These are phyloP conservation scores for Galaxias olidus DNA, from an alignment of 2,797 vertebrate species.

Conservation along the genomic window DNA sequence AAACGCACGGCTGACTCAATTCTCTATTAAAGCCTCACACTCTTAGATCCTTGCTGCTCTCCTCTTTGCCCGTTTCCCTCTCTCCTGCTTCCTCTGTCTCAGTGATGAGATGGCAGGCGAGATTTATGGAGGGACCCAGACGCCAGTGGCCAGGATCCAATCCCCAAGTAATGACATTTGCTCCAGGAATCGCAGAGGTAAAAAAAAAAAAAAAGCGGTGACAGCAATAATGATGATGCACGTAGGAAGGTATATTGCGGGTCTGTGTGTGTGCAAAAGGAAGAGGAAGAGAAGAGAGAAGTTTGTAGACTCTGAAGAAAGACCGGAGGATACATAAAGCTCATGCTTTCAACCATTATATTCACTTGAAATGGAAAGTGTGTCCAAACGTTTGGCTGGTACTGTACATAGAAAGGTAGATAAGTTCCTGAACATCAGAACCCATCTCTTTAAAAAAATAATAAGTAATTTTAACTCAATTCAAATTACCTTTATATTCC, in stretches of 20 bases:
- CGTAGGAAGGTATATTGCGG: neutral
- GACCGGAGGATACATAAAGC: too few relatives aligned
- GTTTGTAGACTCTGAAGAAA: too few relatives aligned
- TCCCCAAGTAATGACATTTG: conserved; percentile 36
- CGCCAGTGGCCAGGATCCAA: conserved; percentile 45
- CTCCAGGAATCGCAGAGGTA: conserved; percentile 19
- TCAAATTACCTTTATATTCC: neutral
- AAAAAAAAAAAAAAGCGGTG: conserved; percentile 8
- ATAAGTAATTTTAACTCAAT: too few relatives aligned
- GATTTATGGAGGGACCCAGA: conserved; percentile 43
- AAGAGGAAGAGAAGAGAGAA: too few relatives aligned
- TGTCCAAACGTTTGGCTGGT: too few relatives aligned
- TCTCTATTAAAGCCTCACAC: conserved; percentile 38
- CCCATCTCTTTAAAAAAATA: too few relatives aligned
- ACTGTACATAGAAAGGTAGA: too few relatives aligned
- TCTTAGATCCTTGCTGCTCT: conserved; percentile 2
- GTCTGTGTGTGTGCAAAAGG: neutral
- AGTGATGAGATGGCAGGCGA: conserved; percentile 1
- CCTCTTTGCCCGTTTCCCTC: neutral
- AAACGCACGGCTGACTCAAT: conserved; percentile 48
- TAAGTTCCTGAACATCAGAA: too few relatives aligned
- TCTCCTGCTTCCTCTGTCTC: conserved; percentile 9
- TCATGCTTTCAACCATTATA: too few relatives aligned
- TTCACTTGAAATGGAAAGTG: too few relatives aligned
- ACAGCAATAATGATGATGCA: conserved; percentile 37